These are phyloP conservation scores for Isaurus tuberculatus DNA, from an alignment of 92 coral and sea anemone genomes.

Conservation along the genomic window DNA sequence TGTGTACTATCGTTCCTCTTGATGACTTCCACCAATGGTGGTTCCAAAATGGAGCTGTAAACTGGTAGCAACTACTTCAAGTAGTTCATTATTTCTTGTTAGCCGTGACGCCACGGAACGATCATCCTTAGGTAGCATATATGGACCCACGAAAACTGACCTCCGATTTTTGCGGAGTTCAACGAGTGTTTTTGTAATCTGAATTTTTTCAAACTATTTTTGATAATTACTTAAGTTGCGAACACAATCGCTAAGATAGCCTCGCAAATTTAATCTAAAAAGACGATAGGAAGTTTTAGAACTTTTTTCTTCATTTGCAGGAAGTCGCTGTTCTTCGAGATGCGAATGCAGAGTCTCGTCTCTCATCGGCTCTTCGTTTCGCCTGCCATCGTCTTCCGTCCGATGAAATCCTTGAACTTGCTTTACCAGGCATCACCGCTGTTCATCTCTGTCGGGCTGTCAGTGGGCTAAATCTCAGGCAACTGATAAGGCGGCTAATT, in stretches of 20 bases:
- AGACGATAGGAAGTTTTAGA: not conserved
- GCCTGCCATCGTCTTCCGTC: constrained; percentile 63
- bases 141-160: no score
- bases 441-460: constrained; percentile 51
- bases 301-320: not conserved
- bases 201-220: no score
- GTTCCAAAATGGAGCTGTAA: no score
- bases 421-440: constrained; percentile 46
- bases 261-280: no score
- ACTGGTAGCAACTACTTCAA: no score
- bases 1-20: no score
- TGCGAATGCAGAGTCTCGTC: constrained; percentile 45
- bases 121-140: no score
- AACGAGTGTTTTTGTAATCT: no score
- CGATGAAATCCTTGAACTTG: constrained; percentile 55
- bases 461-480: not conserved
- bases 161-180: no score
- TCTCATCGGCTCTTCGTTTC: constrained; percentile 56
- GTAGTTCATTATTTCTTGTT: no score
- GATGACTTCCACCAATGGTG: no score
- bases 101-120: no score
- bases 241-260: not conserved
- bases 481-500: not conserved
- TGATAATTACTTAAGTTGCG: not conserved
- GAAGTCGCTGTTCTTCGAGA: not conserved